Evolutionary conservation across 1,140 invertebrate species (phyloP), one percentile per base, ranked within the genome.

Genomic region (Xylocopa sonorina): DNA sequence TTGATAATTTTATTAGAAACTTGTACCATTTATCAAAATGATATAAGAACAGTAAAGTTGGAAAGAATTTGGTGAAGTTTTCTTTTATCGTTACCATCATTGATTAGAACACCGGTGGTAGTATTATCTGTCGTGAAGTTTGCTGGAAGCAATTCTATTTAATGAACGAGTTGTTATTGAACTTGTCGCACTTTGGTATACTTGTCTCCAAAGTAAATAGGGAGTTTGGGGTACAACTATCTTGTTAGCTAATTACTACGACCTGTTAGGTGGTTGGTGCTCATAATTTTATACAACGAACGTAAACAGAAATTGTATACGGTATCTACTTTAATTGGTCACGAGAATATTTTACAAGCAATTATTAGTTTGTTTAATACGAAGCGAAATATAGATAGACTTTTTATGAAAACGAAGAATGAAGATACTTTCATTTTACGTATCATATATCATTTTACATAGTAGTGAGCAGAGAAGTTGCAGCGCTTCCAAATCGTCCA

Each of bases 111-210:
- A 3, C 34, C 21, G 12, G 6, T 10, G 38, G 66, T 38, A 24
- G 12, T 34, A 57, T 57, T 43, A 55, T 71, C 27, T 57, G 68
- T 29, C 27, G 24, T 16, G 29, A 6, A 60, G 7, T 72, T 72
- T 0, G 10, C 27, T 10, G 53, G 32, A 60, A 60, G 69, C 41
- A 48, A n/a, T 7, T 5, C 7, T 3, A 24, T 43, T 48, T 24
- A 60, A 72, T 18, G 55, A 72, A 72, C 34, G 14, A 60, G 27
- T 72, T 48, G 27, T 12, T 46, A 72, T 72, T 72, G 41, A 60
- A 60, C 55, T 72, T 72, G 4, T 14, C 34, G 55, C 55, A 72
- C 41, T 72, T 58, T 46, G 38, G 51, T 58, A 41, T 41, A 24
- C 53, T 58, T 24, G 55, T 72, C 53, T 60, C 32, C 16, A 18